Base-by-base conservation (phyloP, 2,797 vertebrate genomes). In the Labeo calbasu region DNA sequence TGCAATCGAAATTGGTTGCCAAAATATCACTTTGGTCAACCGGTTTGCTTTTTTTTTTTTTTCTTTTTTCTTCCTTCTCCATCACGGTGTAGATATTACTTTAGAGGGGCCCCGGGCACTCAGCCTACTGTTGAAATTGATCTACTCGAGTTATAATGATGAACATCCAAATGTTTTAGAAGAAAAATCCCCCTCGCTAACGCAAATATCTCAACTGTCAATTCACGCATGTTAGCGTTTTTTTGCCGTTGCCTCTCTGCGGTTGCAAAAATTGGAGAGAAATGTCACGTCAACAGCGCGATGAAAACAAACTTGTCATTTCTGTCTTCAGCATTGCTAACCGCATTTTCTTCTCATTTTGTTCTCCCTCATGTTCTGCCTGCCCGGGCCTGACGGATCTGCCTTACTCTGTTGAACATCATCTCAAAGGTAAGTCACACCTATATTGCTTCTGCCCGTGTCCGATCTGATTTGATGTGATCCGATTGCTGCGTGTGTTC, bases 391-490 rank as follows among this genome's bases (percentile, higher is more conserved):
- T 84, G 71, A 51, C 80, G 79, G 48, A 77, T 89, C 77, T 72
- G 17, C 85, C 79, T 46, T 70, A 63, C 83, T 86, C 86, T 78
- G 3, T 85, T 23, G 57, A 82, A 77, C 83, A 66, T 73, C 79
- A 68, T 68, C 65, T 25, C 68, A 70, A 86, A 94, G 91, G 91
- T 92, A 92, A 93, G 91, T 94, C 87, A 77, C 71, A 76, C 71
- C 25, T 72, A 70, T 71, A 84, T 43, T 79, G 72, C 87, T 87
- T 69, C 70, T 84, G 36, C 80, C 80, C 83, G 28, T 12, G 86
- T 63, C 61, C 59, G 51, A 73, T 55, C 59, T 89, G 87, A 79
- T 89, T 87, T 28, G 66, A 55, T 82, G 77, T 68, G 53, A 85
- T 88, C 53, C 70, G 89, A 85, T 88, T 87, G 9, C 81, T 81